Evolutionary conservation across 2,888 invertebrate species (phyloP).

Genomic region (Diplazon laetatorius): DNA sequence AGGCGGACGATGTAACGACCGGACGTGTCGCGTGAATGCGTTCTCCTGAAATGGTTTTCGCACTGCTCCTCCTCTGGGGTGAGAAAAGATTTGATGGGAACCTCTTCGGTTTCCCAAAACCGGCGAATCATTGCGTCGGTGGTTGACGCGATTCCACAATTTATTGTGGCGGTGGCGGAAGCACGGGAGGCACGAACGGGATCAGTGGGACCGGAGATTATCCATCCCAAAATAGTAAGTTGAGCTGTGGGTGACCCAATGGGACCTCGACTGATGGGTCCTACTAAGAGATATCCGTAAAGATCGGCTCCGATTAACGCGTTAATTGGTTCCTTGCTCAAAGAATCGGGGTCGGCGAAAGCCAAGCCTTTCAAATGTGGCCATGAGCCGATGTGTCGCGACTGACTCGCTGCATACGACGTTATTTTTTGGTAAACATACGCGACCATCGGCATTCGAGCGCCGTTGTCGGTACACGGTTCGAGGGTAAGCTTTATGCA

Average conservation of each 20-base stretch:
- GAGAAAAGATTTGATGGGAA: slow-evolving; percentile 42
- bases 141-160: slow-evolving; percentile 10
- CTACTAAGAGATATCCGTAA: slow-evolving; percentile 32
- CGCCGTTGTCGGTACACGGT: slow-evolving; percentile 2
- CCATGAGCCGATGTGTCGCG: background rate
- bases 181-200: background rate
- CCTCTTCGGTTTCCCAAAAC: slow-evolving; percentile 71
- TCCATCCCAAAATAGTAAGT: slow-evolving; percentile 54
- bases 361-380: slow-evolving; percentile 2
- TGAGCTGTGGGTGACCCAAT: slow-evolving; percentile 37
- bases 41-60: slow-evolving; percentile 67
- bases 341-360: slow-evolving; percentile 30
- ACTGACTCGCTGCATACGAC: slow-evolving; percentile 6
- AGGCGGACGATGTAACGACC: slow-evolving; percentile 70
- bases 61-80: slow-evolving; percentile 65
- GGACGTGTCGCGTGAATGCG: slow-evolving; percentile 58
- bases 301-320: slow-evolving; percentile 51
- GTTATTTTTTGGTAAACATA: slow-evolving; percentile 29
- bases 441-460: slow-evolving; percentile 19
- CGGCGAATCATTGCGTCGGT: slow-evolving; percentile 1
- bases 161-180: background rate
- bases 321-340: slow-evolving; percentile 1
- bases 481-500: slow-evolving; percentile 25
- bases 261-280: slow-evolving; percentile 20
- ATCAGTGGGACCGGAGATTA: slow-evolving; percentile 44